Base-by-base conservation (phyloP, 2,888 invertebrate species). In the Harpagoxenus sublaevis region DNA sequence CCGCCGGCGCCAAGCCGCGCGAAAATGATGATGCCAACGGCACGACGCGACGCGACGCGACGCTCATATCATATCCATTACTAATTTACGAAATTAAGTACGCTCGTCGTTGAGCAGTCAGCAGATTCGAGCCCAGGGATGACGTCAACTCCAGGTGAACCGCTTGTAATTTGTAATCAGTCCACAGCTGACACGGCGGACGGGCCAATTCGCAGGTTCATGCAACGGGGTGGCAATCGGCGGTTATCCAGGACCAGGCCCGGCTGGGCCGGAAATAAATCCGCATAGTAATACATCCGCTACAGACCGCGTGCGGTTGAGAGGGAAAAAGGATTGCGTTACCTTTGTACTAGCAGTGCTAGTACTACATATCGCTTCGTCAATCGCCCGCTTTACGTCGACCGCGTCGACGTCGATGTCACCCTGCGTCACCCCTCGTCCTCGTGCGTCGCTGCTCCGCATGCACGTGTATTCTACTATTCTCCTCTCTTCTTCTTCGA, bases 221-320 rank as follows among this genome's bases (percentile, higher is more conserved):
- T 70, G 71, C 48, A 71, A 71, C 12, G 45, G 48, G 48, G 45
- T 60, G 57, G 12, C 35, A 6, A 45, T 60, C 35, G 35, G 35
- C 35, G 35, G 35, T 70, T 60, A 70, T 79, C 70, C 70, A 88
- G 87, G 84, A 86, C 86, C 23, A 23, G 23, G 23, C 23, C 23
- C 23, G 23, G 23, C 23, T 23, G 23, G 87, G 81, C 66, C 87
- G 84, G 39, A 81, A 79, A 83, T 84, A 83, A 73, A 84, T 85
- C 48, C 57, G 70, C 75, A 84, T 70, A 77, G 53, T 74, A 75
- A 62, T 70, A 28, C 35, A 12, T 31, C 31, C 75, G 53, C 23
- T 70, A 68, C 35, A 15, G 55, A 31, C 23, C 23, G 23, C 23
- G 15, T 15, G 23, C n/a, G 8, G 45, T 18, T 3, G n/a, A 62